A percentile compares a stretch with the other conserved stretches of the same genome.
Conservation (phyloP, 2,888 invertebrate genomes). For the Erynnis tages region DNA sequence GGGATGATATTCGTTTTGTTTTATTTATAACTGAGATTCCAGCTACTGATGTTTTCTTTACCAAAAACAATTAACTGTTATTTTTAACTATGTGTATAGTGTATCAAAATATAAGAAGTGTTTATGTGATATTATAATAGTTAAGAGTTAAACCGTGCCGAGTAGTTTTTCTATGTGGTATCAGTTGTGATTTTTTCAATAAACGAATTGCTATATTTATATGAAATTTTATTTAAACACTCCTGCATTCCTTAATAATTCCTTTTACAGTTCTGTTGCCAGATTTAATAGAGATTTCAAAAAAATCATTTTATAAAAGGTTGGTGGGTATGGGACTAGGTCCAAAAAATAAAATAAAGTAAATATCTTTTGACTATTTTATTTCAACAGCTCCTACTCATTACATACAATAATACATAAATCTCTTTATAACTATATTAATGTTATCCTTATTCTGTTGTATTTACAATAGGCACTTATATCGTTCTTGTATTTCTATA, state of each 20-base stretch:
- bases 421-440: slow-evolving; percentile 44
- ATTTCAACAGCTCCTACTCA: slow-evolving; percentile 55
- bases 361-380: slow-evolving; percentile 53
- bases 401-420: slow-evolving; percentile 49
- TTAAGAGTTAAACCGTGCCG: slow-evolving; percentile 81
- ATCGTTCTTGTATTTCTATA: slow-evolving; percentile 69
- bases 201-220: slow-evolving; percentile 69
- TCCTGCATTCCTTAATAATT: neutral
- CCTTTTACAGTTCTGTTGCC: no score
- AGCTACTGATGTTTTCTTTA: slow-evolving; percentile 57
- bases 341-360: slow-evolving; percentile 26
- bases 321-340: no score
- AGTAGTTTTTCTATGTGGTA: slow-evolving; percentile 82
- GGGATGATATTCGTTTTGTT: slow-evolving; percentile 40
- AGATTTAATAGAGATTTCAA: no score
- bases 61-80: slow-evolving; percentile 59
- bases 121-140: slow-evolving; percentile 80
- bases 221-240: slow-evolving; percentile 31
- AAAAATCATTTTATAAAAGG: no score
- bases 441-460: slow-evolving; percentile 33
- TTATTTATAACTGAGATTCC: slow-evolving; percentile 50
- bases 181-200: slow-evolving; percentile 80
- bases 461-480: slow-evolving; percentile 70
- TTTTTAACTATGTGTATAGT: slow-evolving; percentile 75
- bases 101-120: slow-evolving; percentile 74